phyloP scores from a whole-genome alignment of 2,888 invertebrate species.

The Nymphalis polychloros region DNA sequence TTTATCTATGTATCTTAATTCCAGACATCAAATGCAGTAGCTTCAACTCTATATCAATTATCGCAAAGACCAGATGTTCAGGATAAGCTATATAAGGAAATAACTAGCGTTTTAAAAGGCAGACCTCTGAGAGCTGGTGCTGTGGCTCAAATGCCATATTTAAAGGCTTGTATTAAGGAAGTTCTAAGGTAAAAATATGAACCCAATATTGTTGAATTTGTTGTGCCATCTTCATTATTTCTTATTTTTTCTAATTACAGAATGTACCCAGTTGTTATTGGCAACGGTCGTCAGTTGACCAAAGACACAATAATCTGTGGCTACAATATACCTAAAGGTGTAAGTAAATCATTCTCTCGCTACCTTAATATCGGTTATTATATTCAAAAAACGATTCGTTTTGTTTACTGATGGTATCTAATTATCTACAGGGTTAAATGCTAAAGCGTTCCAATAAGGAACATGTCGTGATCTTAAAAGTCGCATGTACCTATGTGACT shows the following conservation, averaged over 20 bases:
- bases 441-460: no score
- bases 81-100: slow-evolving; percentile 82
- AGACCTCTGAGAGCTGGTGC: slow-evolving; percentile 78
- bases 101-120: slow-evolving; percentile 70
- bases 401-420: no score
- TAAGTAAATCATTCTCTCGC: slow-evolving; percentile 62
- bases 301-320: slow-evolving; percentile 87
- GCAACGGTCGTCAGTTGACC: slow-evolving; percentile 87
- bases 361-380: background rate
- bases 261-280: slow-evolving; percentile 89
- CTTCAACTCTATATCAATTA: slow-evolving; percentile 87
- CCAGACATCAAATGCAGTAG: slow-evolving; percentile 89
- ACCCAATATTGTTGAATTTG: background rate
- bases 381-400: background rate
- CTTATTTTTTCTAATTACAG: slow-evolving; percentile 64
- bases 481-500: no score
- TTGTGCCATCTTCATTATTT: background rate
- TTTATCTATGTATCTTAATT: slow-evolving; percentile 36
- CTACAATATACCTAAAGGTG: slow-evolving; percentile 89
- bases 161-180: slow-evolving; percentile 89
- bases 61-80: slow-evolving; percentile 85
- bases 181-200: slow-evolving; percentile 81
- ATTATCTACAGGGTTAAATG: no score
- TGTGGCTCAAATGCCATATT: slow-evolving; percentile 84
- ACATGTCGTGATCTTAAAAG: no score